Base-by-base conservation (phyloP, 2,797 vertebrate species). In the Odontamblyopus rebecca region DNA sequence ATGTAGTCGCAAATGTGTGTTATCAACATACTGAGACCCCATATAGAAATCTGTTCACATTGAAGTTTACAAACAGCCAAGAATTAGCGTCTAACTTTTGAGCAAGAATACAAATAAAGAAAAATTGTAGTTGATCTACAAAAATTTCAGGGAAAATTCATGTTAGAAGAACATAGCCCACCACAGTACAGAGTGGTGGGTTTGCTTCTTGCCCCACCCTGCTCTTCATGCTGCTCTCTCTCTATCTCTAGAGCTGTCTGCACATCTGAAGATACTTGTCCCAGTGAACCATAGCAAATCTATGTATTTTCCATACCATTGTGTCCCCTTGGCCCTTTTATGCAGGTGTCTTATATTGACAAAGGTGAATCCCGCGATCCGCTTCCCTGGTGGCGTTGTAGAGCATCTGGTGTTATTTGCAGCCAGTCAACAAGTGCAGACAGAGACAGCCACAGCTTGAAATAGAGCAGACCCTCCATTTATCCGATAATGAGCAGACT, bases 401-500 rank as follows among this genome's bases (percentile, higher is more conserved):
- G 85, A 79, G 82, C 78, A 80, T 86, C 89, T 88, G 89, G 89
- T 84, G 89, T 88, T 89, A 89, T 92, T 91, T 92, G 87, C 81
- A 90, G 84, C 78, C 72, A 66, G 81, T 73, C 71, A 64, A 84
- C 85, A 66, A 85, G 76, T 69, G 26, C 81, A 85, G 86, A 90
- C 85, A 85, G 76, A 85, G 86, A 87, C 86, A 80, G 80, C 85
- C 80, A 70, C 75, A 70, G 82, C 85, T 83, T 89, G 85, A 93
- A 93, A 92, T 92, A 93, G 88, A 87, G 87, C 86, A 80, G 83
- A 75, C 76, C 80, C 74, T 73, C 79, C 77, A 86, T 87, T 92
- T 85, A 92, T 92, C 90, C 89, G 79, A 86, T 92, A 90, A 93
- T 85, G 83, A 91, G 83, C 72, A 85, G 79, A 79, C 87, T 92